Evolutionary conservation across 35 echinoderm and acorn worm genomes (phyloP), one percentile per base, ranked within the genome.

Genomic region (Eucidaris tribuloides): DNA sequence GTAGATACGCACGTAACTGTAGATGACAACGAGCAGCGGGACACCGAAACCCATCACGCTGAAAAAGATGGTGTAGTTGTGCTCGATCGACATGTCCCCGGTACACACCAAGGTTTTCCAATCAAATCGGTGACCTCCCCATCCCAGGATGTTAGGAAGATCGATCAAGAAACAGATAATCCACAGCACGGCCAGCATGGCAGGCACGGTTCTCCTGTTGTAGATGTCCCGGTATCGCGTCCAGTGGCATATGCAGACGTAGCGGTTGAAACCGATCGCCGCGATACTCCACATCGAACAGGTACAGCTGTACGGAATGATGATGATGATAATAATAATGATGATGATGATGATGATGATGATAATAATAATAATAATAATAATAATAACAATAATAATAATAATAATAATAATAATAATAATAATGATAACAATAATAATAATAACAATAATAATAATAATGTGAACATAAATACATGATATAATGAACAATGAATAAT

Each of bases 231-330:
- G 77, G 55, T 96, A 91, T n/a, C 58, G 29, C 7, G 63, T 34
- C 41, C 88, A 34, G 71, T 96, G 88, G 22, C 93, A 96, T 28
- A 96, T 96, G 0, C 55, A 55, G 0, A 96, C 80, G 80, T 88
- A 96, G 2, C 93, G 78, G 59, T 96, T 96, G 28, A 96, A n/a
- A 24, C 89, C 85, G 40, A 96, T 96, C n/a, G 78, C 83, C 28
- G 79, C 88, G 18, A 96, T 85, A 33, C 65, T 91, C 93, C 93
- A 96, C 68, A 96, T 45, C 18, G 92, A 95, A 46, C 92, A 95
- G 11, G 88, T 58, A 38, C 92, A 95, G 68, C 68, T 74, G 37
- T 64, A n/a, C n/a, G n/a, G n/a, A n/a, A n/a, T n/a, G n/a, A n/a
- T n/a, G n/a, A n/a, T n/a, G n/a, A n/a, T n/a, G n/a, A n/a, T n/a